Percentiles rank a stretch among this genome's conserved stretches.
Conservation (phyloP, 2,113 vertebrate species). For the Ardeotis arabs region DNA sequence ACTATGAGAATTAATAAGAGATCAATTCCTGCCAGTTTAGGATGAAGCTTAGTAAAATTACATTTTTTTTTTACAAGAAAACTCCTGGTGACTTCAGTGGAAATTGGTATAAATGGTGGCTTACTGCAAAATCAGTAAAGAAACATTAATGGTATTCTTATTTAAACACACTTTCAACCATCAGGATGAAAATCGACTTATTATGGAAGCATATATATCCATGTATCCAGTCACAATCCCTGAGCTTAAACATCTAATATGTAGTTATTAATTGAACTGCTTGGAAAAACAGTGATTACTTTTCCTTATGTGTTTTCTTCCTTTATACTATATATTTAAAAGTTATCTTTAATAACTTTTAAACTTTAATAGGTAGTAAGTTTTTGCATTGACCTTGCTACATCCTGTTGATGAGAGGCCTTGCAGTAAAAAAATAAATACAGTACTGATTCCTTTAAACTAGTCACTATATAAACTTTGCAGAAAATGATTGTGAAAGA, state of each 20-base stretch:
- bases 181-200: background rate
- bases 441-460: background rate
- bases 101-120: background rate
- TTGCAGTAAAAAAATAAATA: background rate
- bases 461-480: background rate
- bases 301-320: background rate
- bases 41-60: background rate
- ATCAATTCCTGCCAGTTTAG: background rate
- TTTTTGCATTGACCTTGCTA: background rate
- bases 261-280: background rate
- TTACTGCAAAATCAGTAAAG: background rate
- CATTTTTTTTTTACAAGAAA: background rate
- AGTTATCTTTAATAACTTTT: background rate
- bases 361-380: background rate
- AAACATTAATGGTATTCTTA: background rate
- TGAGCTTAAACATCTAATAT: background rate
- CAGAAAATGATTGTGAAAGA: background rate
- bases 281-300: background rate
- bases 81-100: background rate
- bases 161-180: background rate
- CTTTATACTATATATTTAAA: background rate
- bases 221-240: background rate
- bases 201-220: background rate
- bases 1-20: background rate
- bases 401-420: background rate